Evolutionary conservation across 2,113 vertebrate genomes (phyloP), one percentile per base, ranked within the genome.

Genomic region (Cygnus atratus): DNA sequence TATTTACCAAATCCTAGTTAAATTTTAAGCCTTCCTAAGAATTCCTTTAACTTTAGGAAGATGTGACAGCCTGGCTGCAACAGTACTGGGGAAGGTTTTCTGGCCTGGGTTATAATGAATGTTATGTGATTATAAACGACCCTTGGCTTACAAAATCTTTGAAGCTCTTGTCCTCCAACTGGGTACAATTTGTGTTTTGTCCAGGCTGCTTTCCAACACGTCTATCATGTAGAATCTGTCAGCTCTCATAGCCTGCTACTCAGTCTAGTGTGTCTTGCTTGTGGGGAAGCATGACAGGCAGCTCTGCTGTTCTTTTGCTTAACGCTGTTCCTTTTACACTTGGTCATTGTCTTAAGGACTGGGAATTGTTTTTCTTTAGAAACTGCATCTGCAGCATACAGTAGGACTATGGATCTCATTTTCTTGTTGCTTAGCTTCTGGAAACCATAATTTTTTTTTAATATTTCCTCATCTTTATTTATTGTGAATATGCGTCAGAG

Each of bases 131-230:
- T 37, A 57, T 61, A 78, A 91, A 74, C n/a, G 21, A 74, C 17
- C 18, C 14, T 70, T 0, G 0, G 4, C 11, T 86, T 79, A n/a
- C 20, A 58, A 54, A 80, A 24, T 28, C 41, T 0, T 0, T 75
- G 37, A 48, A 37, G 37, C 22, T 25, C 61, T 63, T 65, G 43
- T 17, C 4, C 22, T 43, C 66, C 52, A 63, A 12, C 16, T 58
- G 37, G 33, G 37, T 61, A 41, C 14, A 77, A 5, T n/a, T 61
- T 92, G 50, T 73, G 44, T 59, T 89, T 79, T 81, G 50, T 63
- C 35, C 20, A 52, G 35, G 26, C 9, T 83, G 58, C 33, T 91
- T 68, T 80, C 39, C 52, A 86, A 4, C 67, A 15, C 33, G 46
- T 82, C 39, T 21, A 2, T 17, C 31, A 3, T 8, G n/a, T 8